phyloP scores from a whole-genome alignment of 2,888 invertebrate genomes.

The Synergus laeviventris region DNA sequence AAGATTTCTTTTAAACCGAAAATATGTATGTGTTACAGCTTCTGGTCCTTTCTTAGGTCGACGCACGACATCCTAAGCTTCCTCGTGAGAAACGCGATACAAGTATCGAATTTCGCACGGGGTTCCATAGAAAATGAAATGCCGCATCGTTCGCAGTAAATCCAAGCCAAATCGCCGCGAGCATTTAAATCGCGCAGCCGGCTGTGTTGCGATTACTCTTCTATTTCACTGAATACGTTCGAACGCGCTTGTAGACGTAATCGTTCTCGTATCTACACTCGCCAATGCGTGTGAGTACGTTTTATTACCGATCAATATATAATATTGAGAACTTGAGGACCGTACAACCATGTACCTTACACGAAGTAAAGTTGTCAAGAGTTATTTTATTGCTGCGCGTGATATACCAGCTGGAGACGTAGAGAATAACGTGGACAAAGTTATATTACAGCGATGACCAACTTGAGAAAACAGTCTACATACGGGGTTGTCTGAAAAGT shows the following conservation, averaged over 20 bases:
- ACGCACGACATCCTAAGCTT: conserved; percentile 38
- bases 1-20: background rate
- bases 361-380: conserved; percentile 36
- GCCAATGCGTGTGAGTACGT: conserved; percentile 47
- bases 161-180: conserved; percentile 42
- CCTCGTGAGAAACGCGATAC: conserved; percentile 46
- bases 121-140: conserved; percentile 47
- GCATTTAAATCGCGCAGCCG: conserved; percentile 30
- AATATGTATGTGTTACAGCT: no score
- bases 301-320: conserved; percentile 56
- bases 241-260: conserved; percentile 5
- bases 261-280: conserved; percentile 31
- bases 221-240: conserved; percentile 42
- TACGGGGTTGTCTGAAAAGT: no score
- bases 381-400: conserved; percentile 33
- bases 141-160: conserved; percentile 42
- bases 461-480: conserved; percentile 23
- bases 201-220: conserved; percentile 47
- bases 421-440: conserved; percentile 21
- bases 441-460: conserved; percentile 11
- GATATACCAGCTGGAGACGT: conserved; percentile 28
- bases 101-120: conserved; percentile 48
- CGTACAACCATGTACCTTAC: conserved; percentile 32
- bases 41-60: background rate
- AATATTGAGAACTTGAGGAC: conserved; percentile 42